Evolutionary conservation across 1,140 invertebrate genomes (phyloP).

Genomic region (Plutomurus gul): DNA sequence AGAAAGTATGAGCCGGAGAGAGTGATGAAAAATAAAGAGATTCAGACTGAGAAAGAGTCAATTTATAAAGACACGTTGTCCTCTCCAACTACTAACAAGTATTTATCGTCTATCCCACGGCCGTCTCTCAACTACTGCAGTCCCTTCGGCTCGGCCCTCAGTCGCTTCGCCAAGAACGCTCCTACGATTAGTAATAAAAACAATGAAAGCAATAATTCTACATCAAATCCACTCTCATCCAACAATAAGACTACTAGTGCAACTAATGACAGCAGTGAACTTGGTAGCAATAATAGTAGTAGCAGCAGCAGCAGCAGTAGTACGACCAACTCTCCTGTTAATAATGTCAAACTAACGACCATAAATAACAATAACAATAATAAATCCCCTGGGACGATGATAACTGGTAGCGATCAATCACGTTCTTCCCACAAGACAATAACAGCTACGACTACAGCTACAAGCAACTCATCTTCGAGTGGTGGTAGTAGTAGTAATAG

Average conservation of each 20-base stretch:
- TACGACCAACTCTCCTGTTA: neutral
- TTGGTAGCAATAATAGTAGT: neutral
- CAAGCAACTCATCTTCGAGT: neutral
- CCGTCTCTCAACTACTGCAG: slow-evolving; percentile 45
- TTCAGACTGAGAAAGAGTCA: slow-evolving; percentile 46
- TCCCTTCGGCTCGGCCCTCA: slow-evolving; percentile 41
- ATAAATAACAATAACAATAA: neutral
- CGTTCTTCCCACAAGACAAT: slow-evolving; percentile 7
- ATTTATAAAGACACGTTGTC: neutral
- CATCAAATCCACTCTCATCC: slow-evolving; percentile 1
- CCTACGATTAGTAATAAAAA: neutral
- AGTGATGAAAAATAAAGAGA: slow-evolving; percentile 46
- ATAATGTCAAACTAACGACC: neutral
- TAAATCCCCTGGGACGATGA: neutral
- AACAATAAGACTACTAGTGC: neutral
- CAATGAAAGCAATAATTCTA: neutral
- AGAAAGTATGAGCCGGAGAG: slow-evolving; percentile 35
- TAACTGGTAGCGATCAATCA: slow-evolving; percentile 20
- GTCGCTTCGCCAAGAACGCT: slow-evolving; percentile 22
- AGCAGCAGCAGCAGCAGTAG: neutral
- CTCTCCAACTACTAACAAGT: too few relatives aligned
- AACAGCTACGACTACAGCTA: neutral
- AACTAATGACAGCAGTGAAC: neutral
- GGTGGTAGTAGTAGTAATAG: neutral
- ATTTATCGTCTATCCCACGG: slow-evolving; percentile 46